These are phyloP conservation scores for Liasis olivaceus DNA, from an alignment of 2,797 vertebrate species.

Conservation along the genomic window DNA sequence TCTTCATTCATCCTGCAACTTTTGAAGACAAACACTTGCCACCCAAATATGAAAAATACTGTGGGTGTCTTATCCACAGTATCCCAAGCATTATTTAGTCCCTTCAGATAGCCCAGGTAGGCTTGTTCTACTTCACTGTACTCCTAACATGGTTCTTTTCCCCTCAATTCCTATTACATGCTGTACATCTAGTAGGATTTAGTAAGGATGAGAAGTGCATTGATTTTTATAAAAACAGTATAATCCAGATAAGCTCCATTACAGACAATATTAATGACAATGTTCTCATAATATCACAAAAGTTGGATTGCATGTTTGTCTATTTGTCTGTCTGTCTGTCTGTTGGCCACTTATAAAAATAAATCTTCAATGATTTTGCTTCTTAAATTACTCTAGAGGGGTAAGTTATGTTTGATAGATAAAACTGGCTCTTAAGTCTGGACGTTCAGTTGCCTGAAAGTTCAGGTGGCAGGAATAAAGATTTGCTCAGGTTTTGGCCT, in stretches of 20 bases:
- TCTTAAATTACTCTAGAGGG: background rate
- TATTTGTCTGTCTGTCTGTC: background rate
- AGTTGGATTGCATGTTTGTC: too few relatives aligned
- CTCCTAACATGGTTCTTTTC: background rate
- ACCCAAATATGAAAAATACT: background rate
- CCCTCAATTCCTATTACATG: background rate
- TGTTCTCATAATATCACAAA: background rate
- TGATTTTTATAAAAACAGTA: background rate
- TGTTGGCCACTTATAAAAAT: background rate
- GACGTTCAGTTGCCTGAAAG: background rate
- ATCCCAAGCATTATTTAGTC: background rate
- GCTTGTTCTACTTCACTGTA: constrained; percentile 10
- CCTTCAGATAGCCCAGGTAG: background rate
- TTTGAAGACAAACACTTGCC: background rate
- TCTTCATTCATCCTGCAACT: background rate
- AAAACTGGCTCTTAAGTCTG: background rate
- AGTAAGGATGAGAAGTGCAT: background rate
- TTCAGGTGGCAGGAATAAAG: background rate
- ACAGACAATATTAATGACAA: background rate
- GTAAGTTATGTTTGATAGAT: background rate
- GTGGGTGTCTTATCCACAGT: background rate
- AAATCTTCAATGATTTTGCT: background rate
- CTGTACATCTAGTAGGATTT: background rate
- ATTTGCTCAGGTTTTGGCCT: background rate
- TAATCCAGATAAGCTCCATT: background rate